These are phyloP conservation scores for Solea solea DNA, from an alignment of 2,113 vertebrate species.

Conservation along the genomic window DNA sequence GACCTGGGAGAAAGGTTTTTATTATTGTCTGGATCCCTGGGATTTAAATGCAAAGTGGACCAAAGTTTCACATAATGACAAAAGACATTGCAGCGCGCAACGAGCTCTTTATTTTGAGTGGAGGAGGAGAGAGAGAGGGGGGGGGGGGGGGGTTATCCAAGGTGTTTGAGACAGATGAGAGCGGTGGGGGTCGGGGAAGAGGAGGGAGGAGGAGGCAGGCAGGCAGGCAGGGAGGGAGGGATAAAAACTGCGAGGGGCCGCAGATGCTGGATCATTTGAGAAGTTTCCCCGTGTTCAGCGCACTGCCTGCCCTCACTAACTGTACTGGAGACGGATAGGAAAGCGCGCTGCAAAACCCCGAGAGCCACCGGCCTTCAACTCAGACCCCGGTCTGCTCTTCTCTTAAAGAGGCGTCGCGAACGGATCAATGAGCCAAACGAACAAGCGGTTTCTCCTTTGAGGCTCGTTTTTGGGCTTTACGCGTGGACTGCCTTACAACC, in stretches of 20 bases:
- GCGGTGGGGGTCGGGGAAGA: slow-evolving; percentile 42
- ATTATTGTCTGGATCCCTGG: slow-evolving; percentile 1
- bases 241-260: slow-evolving; percentile 80
- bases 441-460: slow-evolving; percentile 42
- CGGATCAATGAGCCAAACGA: slow-evolving; percentile 75
- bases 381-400: slow-evolving; percentile 21
- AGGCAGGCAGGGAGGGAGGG: slow-evolving; percentile 64
- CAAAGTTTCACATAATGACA: slow-evolving; percentile 32
- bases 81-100: slow-evolving; percentile 31
- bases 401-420: slow-evolving; percentile 48
- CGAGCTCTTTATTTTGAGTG: slow-evolving; percentile 51
- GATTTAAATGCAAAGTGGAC: slow-evolving; percentile 53
- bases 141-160: slow-evolving; percentile 70
- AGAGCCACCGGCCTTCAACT: slow-evolving; percentile 37
- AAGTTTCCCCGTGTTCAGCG: slow-evolving; percentile 59
- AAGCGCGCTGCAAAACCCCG: slow-evolving; percentile 45
- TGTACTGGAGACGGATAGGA: slow-evolving; percentile 59
- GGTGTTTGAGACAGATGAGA: slow-evolving; percentile 72
- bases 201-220: slow-evolving; percentile 11
- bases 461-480: slow-evolving; percentile 59
- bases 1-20: background rate
- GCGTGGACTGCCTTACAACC: slow-evolving; percentile 65
- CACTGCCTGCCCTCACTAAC: slow-evolving; percentile 50
- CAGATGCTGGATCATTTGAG: slow-evolving; percentile 81
- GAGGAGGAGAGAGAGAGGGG: slow-evolving; percentile 44